These are phyloP conservation scores for Lates japonicus DNA, from an alignment of 2,797 vertebrate species.

Conservation along the genomic window DNA sequence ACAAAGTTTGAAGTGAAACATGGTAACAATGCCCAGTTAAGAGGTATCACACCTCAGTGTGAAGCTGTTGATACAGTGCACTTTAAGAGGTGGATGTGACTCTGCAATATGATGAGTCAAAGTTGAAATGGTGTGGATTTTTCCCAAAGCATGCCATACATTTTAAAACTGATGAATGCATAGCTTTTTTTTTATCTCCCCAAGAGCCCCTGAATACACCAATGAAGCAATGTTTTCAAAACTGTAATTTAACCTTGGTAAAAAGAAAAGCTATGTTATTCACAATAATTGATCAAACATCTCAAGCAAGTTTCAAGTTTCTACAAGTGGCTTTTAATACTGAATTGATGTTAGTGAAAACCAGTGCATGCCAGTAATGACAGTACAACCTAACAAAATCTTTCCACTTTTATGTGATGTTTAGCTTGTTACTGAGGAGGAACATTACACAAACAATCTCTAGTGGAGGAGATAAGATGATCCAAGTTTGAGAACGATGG, in stretches of 20 bases:
- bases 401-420: neutral
- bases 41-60: neutral
- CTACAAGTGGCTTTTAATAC: constrained; percentile 1
- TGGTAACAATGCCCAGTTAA: neutral
- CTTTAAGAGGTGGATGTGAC: constrained; percentile 13
- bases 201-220: neutral
- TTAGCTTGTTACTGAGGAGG: neutral
- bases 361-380: neutral
- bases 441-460: neutral
- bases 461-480: too few species aligned
- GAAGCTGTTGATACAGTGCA: neutral
- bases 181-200: neutral
- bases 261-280: constrained; percentile 29
- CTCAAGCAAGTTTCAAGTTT: constrained; percentile 20
- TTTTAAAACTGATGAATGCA: constrained; percentile 11
- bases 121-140: neutral
- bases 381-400: neutral
- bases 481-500: neutral
- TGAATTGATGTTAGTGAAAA: neutral
- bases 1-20: constrained; percentile 25
- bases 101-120: constrained; percentile 15
- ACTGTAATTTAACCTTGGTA: constrained; percentile 41
- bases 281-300: constrained; percentile 5
- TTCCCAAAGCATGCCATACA: constrained; percentile 3
- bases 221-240: constrained; percentile 13